Evolutionary conservation across 1,140 invertebrate species (phyloP).

Genomic region (Coptotermes formosanus): DNA sequence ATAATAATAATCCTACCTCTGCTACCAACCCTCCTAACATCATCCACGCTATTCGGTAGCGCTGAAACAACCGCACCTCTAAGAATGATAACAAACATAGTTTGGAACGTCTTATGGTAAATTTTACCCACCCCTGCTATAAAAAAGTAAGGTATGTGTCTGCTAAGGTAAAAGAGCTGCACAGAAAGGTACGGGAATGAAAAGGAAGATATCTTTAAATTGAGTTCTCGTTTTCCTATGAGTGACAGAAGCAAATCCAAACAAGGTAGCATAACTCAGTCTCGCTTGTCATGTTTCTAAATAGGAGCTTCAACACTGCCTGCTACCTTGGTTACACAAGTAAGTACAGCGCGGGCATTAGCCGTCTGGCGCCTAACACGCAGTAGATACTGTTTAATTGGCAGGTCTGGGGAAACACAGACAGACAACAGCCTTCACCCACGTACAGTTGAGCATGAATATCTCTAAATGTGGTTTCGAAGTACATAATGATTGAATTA

Average conservation of each 20-base stretch:
- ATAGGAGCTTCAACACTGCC: neutral
- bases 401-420: neutral
- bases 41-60: too few relatives aligned
- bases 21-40: too few relatives aligned
- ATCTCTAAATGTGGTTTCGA: too few relatives aligned
- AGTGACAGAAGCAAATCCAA: conserved; percentile 10
- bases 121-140: neutral
- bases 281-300: conserved; percentile 11
- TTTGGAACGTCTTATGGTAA: too few relatives aligned
- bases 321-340: conserved; percentile 5
- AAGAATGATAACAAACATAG: too few relatives aligned
- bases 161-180: neutral
- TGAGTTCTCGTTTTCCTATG: conserved; percentile 11
- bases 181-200: neutral
- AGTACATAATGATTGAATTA: too few relatives aligned
- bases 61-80: too few relatives aligned
- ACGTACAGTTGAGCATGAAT: too few relatives aligned
- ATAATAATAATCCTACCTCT: too few relatives aligned
- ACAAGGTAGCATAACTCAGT: neutral
- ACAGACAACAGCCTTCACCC: too few relatives aligned
- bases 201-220: conserved; percentile 19
- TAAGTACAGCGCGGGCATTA: neutral
- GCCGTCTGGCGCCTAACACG: neutral
- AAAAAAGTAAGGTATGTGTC: neutral
- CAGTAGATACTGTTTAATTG: neutral